These are phyloP conservation scores for Poeciliopsis occidentalis DNA, from an alignment of 2,113 vertebrate genomes.

Conservation along the genomic window DNA sequence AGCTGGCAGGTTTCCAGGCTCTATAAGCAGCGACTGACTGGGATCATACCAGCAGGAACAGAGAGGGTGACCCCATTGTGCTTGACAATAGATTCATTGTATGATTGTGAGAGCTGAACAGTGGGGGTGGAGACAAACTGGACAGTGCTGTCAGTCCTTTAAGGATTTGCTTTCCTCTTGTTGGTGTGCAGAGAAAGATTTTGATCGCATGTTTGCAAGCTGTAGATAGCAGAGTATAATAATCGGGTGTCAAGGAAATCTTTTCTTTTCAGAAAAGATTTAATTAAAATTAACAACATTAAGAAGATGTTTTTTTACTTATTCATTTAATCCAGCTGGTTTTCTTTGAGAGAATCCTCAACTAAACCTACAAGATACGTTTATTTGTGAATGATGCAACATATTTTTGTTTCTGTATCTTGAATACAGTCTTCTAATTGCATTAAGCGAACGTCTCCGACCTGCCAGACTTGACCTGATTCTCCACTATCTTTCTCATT, in stretches of 20 bases:
- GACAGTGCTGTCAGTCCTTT: constrained; percentile 57
- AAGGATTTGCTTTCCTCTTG: constrained; percentile 41
- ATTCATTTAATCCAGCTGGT: no score
- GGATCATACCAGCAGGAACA: constrained; percentile 66
- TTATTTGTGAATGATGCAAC: not conserved
- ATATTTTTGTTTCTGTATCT: not conserved
- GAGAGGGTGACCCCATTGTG: constrained; percentile 78
- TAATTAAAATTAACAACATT: not conserved
- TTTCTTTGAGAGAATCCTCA: not conserved
- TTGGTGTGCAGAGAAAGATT: constrained; percentile 45
- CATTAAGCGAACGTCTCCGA: constrained; percentile 4
- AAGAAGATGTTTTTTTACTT: not conserved
- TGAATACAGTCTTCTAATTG: constrained; percentile 10
- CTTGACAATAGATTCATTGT: constrained; percentile 77
- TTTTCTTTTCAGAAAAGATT: not conserved
- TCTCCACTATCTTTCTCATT: constrained; percentile 25
- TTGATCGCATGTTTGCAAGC: not conserved
- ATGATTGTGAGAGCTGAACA: constrained; percentile 42
- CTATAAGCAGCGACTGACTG: constrained; percentile 61
- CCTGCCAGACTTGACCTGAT: constrained; percentile 3
- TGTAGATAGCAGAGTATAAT: not conserved
- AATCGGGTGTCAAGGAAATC: no score
- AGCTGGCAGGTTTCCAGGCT: constrained; percentile 38
- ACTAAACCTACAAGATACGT: not conserved
- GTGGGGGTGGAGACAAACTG: constrained; percentile 68